Base-by-base conservation (phyloP, 2,797 vertebrate genomes). In the Acipenser ruthenus region DNA sequence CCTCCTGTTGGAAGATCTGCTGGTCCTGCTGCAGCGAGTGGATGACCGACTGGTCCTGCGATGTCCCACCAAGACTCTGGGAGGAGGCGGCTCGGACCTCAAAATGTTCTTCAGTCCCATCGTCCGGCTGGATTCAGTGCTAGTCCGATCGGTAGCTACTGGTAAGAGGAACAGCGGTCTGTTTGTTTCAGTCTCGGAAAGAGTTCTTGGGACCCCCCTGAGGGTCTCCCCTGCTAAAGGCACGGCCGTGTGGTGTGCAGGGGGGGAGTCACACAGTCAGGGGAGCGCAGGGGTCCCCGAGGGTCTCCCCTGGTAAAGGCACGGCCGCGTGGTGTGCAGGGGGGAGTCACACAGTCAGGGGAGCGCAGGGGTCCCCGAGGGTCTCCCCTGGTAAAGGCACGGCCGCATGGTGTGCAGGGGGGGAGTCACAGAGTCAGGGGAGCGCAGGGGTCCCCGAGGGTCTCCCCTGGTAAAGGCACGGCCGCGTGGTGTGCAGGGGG, bases 11-110 rank as follows among this genome's bases (percentile, higher is more conserved):
- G 93, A 94, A 0, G 93, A 98, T 51, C 80, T 91, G 70, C 89
- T 98, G 76, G 82, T 98, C 68, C 87, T 98, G 4, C 92, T 97
- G 52, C 92, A 92, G 66, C 85, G 84, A 72, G 92, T 93, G 0
- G 96, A 98, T 0, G 95, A 97, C 74, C 86, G 89, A 3, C 83
- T 98, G 70, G 86, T 93, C 73, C 91, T 98, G 0, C 90, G 93
- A 4, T 93, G 91, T 56, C 95, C 94, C 8, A 91, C 92, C 73
- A 93, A 93, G 70, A 89, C 77, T 68, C 70, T 87, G 70, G 84
- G 85, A 0, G 87, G 81, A 9, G 74, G 72, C 12, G 69, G 75
- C 6, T 78, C 78, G 0, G 89, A 90, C 71, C 73, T 74, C 68
- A 91, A 89, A 74, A 83, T 75, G 6, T 81, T 84, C 6, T 89